Evolutionary conservation across 2,888 invertebrate species (phyloP).

Genomic region (Ctenicera cuprea): DNA sequence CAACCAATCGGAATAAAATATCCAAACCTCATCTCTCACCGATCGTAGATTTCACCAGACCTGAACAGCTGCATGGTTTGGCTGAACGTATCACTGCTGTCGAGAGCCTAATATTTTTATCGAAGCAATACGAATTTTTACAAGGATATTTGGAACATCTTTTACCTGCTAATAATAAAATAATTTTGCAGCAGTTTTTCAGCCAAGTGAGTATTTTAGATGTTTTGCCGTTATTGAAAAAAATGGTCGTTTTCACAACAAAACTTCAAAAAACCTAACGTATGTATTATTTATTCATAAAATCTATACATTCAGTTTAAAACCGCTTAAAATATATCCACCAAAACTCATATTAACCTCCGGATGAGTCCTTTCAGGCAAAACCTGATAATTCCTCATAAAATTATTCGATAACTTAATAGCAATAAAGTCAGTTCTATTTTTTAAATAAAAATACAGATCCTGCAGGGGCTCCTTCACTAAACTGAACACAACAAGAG

Average conservation of each 20-base stretch:
- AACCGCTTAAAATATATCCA: constrained; percentile 91
- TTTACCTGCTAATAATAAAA: constrained; percentile 82
- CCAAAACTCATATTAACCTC: constrained; percentile 93
- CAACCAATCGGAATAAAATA: constrained; percentile 70
- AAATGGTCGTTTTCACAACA: background rate
- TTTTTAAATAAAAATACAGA: constrained; percentile 86
- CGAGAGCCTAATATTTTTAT: constrained; percentile 93
- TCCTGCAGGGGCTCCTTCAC: constrained; percentile 90
- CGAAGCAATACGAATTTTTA: constrained; percentile 89
- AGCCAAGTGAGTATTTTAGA: constrained; percentile 76
- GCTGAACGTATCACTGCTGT: constrained; percentile 92
- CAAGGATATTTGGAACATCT: constrained; percentile 91
- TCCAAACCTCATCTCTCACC: constrained; percentile 77
- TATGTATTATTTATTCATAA: background rate
- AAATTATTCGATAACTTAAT: constrained; percentile 90
- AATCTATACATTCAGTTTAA: constrained; percentile 60
- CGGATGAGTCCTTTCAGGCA: constrained; percentile 95
- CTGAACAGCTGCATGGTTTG: constrained; percentile 87
- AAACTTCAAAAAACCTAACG: too few species aligned
- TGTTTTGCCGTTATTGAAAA: background rate
- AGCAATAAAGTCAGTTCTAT: constrained; percentile 82
- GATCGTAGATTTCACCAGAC: constrained; percentile 79
- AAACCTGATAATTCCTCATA: constrained; percentile 92
- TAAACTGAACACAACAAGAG: constrained; percentile 89
- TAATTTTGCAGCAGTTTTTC: constrained; percentile 82